Evolutionary conservation across 2,113 vertebrate genomes (phyloP).

Genomic region (Phrynosoma blainvillii): DNA sequence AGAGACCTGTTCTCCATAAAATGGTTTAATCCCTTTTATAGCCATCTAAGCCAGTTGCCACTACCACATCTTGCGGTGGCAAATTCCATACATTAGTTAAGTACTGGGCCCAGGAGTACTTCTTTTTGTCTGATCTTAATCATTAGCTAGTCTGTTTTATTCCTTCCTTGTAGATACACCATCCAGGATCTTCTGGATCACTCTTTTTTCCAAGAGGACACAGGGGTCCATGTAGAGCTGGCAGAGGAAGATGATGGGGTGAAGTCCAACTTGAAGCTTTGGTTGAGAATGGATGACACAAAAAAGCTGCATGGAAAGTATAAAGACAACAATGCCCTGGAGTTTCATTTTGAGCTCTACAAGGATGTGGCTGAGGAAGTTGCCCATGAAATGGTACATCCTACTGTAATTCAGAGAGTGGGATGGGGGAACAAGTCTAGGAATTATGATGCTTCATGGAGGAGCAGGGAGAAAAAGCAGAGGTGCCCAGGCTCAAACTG

Average conservation of each 20-base stretch:
- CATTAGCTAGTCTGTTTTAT: not conserved
- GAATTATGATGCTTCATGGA: too few relatives aligned
- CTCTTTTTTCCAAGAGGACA: conserved; percentile 95
- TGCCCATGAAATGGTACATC: conserved; percentile 94
- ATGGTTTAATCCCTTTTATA: not conserved
- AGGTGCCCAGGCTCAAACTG: not conserved
- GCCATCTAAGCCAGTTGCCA: not conserved
- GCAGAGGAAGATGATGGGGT: conserved; percentile 91
- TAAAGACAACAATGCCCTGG: conserved; percentile 96
- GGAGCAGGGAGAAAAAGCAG: not conserved
- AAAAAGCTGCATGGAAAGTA: conserved; percentile 92
- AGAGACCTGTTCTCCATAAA: not conserved
- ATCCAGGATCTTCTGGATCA: conserved; percentile 95
- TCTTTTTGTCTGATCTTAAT: not conserved
- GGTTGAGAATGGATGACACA: conserved; percentile 93
- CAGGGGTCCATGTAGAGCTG: conserved; percentile 91
- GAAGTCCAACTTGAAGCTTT: conserved; percentile 91
- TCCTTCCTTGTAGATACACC: conserved; percentile 82
- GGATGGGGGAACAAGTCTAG: too few relatives aligned
- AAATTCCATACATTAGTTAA: not conserved
- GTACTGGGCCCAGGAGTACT: not conserved
- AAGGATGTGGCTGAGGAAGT: conserved; percentile 94
- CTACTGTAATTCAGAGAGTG: not conserved
- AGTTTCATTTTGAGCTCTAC: conserved; percentile 95
- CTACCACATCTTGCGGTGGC: not conserved